Base-by-base conservation (phyloP, 2,888 invertebrate species). In the Athetis lepigone region DNA sequence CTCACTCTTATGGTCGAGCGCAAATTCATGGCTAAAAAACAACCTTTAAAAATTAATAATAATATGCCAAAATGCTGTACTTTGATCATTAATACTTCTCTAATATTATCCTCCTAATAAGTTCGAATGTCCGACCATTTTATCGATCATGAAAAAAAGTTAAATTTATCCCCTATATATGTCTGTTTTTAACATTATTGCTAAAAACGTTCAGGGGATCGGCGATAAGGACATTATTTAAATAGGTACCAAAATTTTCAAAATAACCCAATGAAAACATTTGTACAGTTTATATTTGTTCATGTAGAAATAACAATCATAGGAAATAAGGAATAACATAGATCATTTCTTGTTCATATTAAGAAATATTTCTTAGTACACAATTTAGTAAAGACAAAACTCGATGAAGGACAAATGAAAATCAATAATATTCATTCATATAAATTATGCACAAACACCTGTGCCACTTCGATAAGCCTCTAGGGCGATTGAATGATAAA, bases 401-500 rank as follows among this genome's bases (percentile, higher is more conserved):
- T 13, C n/a, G n/a, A 13, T 0, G 54, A 58, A 58, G 50, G 65
- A 45, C 52, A 21, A 16, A 16, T 16, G 5, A 52, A 51, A 77
- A 77, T 77, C 76, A 74, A 77, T 77, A 74, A 57, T n/a, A n/a
- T n/a, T n/a, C n/a, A n/a, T n/a, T 36, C 13, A 27, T n/a, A 63
- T 73, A 40, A 59, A 55, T 55, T 40, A 66, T 70, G 40, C 19
- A 65, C n/a, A 21, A 8, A 33, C 60, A 73, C 45, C 51, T 66
- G 51, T 47, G 36, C 13, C 19, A 19, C 37, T 37, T 19, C 52
- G n/a, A 50, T 27, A 18, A 4, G 0, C 50, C 43, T 46, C 1
- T 50, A 43, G 65, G 65, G 55, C 71, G 55, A 51, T 39, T 42
- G 29, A 47, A 59, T 71, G 13, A 45, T 58, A 29, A 46, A 52